Conservation (phyloP, 2,113 vertebrate species). For the Ellobius talpinus region DNA sequence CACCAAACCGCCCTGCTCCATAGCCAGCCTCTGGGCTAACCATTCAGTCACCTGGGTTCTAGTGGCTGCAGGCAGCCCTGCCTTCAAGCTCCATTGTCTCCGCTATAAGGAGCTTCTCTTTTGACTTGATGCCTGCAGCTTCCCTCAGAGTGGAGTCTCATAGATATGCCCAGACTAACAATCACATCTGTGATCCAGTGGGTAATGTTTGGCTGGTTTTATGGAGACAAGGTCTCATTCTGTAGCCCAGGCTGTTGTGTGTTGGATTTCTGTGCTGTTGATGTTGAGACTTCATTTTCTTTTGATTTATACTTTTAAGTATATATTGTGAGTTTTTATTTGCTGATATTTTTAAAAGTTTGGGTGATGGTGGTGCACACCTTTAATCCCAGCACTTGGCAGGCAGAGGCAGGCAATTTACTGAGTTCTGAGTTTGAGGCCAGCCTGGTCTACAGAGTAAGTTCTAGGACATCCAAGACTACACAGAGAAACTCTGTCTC, state of each 20-base stretch:
- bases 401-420: no score
- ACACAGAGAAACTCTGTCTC: no score
- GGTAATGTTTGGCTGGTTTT: background rate
- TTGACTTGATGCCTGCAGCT: background rate
- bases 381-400: no score
- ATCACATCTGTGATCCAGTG: background rate
- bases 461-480: no score
- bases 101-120: background rate
- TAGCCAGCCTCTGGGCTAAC: background rate
- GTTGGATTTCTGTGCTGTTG: background rate
- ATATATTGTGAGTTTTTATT: background rate
- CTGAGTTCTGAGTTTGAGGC: no score
- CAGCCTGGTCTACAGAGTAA: no score
- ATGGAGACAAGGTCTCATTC: background rate
- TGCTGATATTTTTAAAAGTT: background rate
- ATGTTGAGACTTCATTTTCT: background rate
- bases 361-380: no score
- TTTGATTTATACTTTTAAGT: background rate
- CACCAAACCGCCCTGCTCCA: background rate
- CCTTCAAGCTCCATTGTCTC: no score
- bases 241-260: background rate
- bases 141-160: background rate
- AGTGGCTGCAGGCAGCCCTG: no score
- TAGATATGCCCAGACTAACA: no score
- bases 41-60: background rate